phyloP scores from a whole-genome alignment of 2,888 invertebrate genomes.

The Phyllotreta striolata region DNA sequence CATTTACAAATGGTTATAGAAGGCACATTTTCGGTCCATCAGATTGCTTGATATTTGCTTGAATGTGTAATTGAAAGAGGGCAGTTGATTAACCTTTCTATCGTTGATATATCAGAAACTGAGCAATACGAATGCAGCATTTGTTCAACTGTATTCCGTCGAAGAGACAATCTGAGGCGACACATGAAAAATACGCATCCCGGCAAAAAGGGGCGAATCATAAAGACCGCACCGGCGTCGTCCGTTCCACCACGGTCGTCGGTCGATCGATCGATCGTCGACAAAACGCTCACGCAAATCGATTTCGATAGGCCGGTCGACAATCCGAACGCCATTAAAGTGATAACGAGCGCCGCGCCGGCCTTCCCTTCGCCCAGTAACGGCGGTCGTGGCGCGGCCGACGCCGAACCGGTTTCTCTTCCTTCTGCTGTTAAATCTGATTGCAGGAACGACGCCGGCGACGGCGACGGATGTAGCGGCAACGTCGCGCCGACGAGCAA shows the following conservation, averaged over 20 bases:
- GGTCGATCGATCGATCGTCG: conserved; percentile 2
- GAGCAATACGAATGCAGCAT: conserved; percentile 76
- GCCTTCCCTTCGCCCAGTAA: conserved; percentile 40
- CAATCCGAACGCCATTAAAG: conserved; percentile 61
- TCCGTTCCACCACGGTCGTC: conserved; percentile 18
- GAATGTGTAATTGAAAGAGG: neutral
- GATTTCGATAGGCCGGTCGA: conserved; percentile 46
- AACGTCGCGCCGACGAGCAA: conserved; percentile 42
- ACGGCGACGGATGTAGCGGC: conserved; percentile 5
- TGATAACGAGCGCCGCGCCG: conserved; percentile 56
- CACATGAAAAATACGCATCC: conserved; percentile 81
- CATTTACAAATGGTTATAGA: neutral
- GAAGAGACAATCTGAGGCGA: conserved; percentile 80
- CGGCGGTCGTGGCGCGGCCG: conserved; percentile 23
- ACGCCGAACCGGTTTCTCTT: conserved; percentile 38
- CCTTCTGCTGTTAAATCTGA: conserved; percentile 42
- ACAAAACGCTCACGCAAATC: conserved; percentile 13
- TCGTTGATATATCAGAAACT: conserved; percentile 62
- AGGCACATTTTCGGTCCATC: neutral
- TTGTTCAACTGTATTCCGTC: conserved; percentile 74
- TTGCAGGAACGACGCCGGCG: conserved; percentile 39
- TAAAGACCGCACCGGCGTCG: conserved; percentile 48
- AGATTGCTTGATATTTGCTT: neutral
- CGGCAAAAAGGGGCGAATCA: conserved; percentile 56
- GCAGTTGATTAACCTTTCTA: neutral